Conservation (phyloP, 2,888 invertebrate genomes). For the Odontocerum albicorne region DNA sequence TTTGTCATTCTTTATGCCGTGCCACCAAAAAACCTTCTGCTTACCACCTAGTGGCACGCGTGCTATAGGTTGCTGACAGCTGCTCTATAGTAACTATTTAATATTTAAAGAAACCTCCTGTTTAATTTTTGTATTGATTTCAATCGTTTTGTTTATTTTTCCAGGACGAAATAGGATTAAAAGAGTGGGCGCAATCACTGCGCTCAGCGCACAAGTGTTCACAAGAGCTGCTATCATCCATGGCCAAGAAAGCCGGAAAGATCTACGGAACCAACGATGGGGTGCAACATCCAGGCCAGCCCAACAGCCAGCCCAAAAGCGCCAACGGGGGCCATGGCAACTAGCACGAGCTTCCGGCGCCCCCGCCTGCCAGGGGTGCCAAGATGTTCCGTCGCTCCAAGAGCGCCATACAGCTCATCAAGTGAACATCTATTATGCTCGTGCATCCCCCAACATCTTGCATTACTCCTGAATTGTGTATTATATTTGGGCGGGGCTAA, state of each 20-base stretch:
- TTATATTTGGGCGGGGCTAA: too few relatives aligned
- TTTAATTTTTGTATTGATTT: not conserved
- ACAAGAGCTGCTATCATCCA: constrained; percentile 91
- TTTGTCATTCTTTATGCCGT: too few relatives aligned
- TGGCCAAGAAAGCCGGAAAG: constrained; percentile 98
- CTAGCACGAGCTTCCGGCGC: constrained; percentile 57
- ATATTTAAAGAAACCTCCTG: too few relatives aligned
- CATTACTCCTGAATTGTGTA: too few relatives aligned
- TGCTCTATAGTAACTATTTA: too few relatives aligned
- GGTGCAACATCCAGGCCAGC: constrained; percentile 37
- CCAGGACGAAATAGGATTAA: constrained; percentile 96
- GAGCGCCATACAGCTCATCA: constrained; percentile 59
- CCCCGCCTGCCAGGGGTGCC: constrained; percentile 51
- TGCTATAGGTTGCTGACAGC: too few relatives aligned
- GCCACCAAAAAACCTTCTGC: too few relatives aligned
- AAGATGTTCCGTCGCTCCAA: constrained; percentile 61
- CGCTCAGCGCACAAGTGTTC: constrained; percentile 95
- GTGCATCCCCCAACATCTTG: too few relatives aligned
- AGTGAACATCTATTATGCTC: too few relatives aligned
- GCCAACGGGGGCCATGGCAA: constrained; percentile 52
- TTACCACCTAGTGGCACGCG: too few relatives aligned
- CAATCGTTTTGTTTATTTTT: constrained; percentile 39
- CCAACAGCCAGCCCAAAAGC: constrained; percentile 37
- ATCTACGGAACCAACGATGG: constrained; percentile 85
- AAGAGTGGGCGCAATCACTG: constrained; percentile 96